These are phyloP conservation scores for Cryptotis parvus DNA, from an alignment of 2,113 vertebrate genomes.

Conservation along the genomic window DNA sequence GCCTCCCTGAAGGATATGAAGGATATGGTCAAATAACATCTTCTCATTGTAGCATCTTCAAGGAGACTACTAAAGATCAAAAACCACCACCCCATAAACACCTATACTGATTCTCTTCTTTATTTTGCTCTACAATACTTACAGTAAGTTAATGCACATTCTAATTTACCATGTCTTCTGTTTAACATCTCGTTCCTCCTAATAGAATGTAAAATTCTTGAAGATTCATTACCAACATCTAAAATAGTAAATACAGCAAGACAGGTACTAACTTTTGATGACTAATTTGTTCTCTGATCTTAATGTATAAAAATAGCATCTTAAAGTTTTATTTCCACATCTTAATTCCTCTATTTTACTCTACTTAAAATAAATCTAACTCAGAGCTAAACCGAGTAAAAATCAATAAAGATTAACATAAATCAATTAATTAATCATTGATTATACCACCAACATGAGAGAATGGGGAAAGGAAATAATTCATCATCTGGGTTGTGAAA, in stretches of 20 bases:
- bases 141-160: neutral
- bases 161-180: neutral
- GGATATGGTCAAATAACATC: neutral
- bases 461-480: neutral
- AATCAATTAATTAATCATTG: neutral
- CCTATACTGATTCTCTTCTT: neutral
- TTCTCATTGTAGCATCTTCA: neutral
- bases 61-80: neutral
- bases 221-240: neutral
- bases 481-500: neutral
- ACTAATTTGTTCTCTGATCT: neutral
- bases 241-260: neutral
- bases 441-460: neutral
- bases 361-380: neutral
- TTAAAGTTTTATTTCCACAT: slow-evolving; percentile 13
- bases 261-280: neutral
- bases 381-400: neutral
- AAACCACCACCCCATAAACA: neutral
- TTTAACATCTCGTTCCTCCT: neutral
- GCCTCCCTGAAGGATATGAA: neutral
- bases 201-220: neutral
- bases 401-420: slow-evolving; percentile 33
- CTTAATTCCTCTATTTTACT: neutral
- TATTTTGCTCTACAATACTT: slow-evolving; percentile 15
- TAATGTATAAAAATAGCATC: neutral